Percentiles rank a stretch among this genome's conserved stretches.
Conservation (phyloP, 1,140 invertebrate genomes). For the Danaus plexippus region DNA sequence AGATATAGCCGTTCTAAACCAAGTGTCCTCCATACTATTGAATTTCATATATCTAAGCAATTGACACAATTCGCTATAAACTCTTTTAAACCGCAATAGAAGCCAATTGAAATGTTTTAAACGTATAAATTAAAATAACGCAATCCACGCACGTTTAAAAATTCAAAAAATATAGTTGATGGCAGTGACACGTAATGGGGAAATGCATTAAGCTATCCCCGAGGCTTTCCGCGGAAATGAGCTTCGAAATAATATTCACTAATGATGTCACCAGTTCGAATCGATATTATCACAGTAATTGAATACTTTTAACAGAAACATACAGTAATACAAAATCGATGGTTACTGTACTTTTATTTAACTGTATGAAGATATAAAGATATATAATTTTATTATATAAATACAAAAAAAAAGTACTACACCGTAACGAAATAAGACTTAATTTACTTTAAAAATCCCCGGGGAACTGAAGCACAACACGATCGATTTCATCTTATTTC, state of each 20-base stretch:
- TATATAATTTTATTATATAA: no score
- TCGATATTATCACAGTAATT: no score
- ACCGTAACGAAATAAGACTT: no score
- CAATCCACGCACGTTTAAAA: constrained; percentile 15
- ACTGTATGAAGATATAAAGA: no score
- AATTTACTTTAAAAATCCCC: no score
- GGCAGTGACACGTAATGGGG: constrained; percentile 50
- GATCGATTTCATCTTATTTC: no score
- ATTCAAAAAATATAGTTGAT: constrained; percentile 33
- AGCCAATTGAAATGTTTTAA: constrained; percentile 2
- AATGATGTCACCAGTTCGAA: constrained; percentile 9
- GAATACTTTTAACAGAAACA: no score
- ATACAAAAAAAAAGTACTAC: no score
- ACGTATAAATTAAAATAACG: constrained; percentile 5
- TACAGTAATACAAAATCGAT: no score
- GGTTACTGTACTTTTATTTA: no score
- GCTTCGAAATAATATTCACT: constrained; percentile 50
- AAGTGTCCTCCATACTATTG: constrained; percentile 27
- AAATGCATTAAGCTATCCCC: constrained; percentile 52
- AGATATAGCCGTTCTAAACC: constrained; percentile 27
- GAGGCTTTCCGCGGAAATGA: constrained; percentile 29
- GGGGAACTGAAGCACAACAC: no score
- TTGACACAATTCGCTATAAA: constrained; percentile 19
- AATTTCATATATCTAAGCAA: constrained; percentile 36
- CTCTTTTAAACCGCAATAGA: constrained; percentile 9